These are phyloP conservation scores for Lamellibrachia luymesi DNA, from an alignment of 1,140 invertebrate species.

Conservation along the genomic window DNA sequence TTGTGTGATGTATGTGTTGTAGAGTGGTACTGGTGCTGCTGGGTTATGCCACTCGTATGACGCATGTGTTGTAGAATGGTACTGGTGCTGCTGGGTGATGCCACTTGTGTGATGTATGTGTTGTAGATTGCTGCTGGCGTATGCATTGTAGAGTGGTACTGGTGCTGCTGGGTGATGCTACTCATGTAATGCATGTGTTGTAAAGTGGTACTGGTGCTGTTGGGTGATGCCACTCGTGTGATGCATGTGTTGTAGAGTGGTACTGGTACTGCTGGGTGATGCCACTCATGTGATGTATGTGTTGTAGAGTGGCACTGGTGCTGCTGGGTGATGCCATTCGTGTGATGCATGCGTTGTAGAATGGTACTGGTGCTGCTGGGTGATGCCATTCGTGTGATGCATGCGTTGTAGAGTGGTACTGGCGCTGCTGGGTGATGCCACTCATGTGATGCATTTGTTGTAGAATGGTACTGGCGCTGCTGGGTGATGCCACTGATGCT, in stretches of 20 bases:
- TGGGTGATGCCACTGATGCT: slow-evolving; percentile 73
- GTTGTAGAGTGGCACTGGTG: neutral
- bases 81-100: slow-evolving; percentile 84
- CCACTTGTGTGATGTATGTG: slow-evolving; percentile 63
- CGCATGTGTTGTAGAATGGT: slow-evolving; percentile 74
- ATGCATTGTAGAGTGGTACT: too few species aligned
- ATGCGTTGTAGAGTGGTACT: neutral
- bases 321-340: neutral
- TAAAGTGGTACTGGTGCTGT: neutral
- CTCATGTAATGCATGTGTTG: neutral
- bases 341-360: slow-evolving; percentile 61
- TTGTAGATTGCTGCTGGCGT: too few species aligned
- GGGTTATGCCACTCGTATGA: slow-evolving; percentile 66
- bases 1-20: slow-evolving; percentile 25
- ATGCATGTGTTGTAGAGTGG: neutral
- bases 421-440: neutral
- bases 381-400: slow-evolving; percentile 68
- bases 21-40: slow-evolving; percentile 97
- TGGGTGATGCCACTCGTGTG: neutral
- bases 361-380: slow-evolving; percentile 92
- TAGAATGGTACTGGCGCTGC: slow-evolving; percentile 97
- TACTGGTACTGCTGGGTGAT: slow-evolving; percentile 18
- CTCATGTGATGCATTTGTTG: neutral
- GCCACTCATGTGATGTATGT: neutral
- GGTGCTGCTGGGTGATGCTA: too few species aligned